Conservation (phyloP, 2,113 vertebrate species). For the Perccottus glenii region DNA sequence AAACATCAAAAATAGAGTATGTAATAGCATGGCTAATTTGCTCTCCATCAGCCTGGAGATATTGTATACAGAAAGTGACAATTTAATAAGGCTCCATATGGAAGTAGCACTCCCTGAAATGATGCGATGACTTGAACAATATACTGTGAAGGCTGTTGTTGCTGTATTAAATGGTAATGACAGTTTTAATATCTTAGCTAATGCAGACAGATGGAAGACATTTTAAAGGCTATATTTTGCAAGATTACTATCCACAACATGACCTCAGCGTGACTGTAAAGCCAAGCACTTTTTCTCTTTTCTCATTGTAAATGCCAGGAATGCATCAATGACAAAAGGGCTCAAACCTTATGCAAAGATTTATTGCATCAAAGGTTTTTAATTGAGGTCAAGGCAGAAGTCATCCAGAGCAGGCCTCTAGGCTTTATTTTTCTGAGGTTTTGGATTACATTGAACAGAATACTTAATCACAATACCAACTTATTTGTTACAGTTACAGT, state of each 20-base stretch:
- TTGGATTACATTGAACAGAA: too few relatives aligned
- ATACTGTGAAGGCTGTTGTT: conserved; percentile 4
- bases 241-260: not conserved
- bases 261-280: not conserved
- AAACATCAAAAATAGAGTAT: not conserved
- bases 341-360: conserved; percentile 9
- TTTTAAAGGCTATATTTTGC: not conserved
- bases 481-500: too few relatives aligned
- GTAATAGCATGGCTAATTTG: conserved; percentile 7
- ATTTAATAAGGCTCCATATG: conserved; percentile 14
- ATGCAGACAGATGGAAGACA: conserved; percentile 7
- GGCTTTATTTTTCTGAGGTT: conserved; percentile 2
- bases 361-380: conserved; percentile 23
- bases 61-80: conserved; percentile 12
- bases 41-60: conserved; percentile 4
- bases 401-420: conserved; percentile 1
- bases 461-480: too few relatives aligned
- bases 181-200: not conserved
- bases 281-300: not conserved
- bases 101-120: conserved; percentile 3
- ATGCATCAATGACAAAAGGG: conserved; percentile 24
- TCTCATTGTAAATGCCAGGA: conserved; percentile 15
- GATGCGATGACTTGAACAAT: conserved; percentile 6
- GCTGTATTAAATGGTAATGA: not conserved
- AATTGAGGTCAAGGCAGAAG: conserved; percentile 24